Evolutionary conservation across 2,113 vertebrate species (phyloP), one percentile per base, ranked within the genome.

Genomic region (Euleptes europaea): DNA sequence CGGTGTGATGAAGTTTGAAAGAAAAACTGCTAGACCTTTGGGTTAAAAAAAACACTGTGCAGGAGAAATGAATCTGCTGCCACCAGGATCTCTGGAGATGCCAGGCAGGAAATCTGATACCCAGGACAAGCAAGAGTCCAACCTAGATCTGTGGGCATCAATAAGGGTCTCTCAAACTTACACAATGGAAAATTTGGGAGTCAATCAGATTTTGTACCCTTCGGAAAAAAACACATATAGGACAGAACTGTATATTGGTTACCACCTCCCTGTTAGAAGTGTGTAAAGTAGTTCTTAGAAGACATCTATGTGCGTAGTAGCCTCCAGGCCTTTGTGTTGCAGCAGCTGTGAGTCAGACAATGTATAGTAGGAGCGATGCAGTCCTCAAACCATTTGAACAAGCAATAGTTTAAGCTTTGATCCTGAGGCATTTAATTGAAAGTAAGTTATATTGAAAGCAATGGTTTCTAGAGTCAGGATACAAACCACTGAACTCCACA

Each of bases 1-100:
- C 23, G 1, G 31, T 0, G 1, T 11, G 84, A 87, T 54, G 60
- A 81, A 83, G 75, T 76, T 84, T 78, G 49, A 42, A 82, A 91
- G 72, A 70, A 90, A 82, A 88, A 82, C 4, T 40, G 71, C 54
- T 82, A 2, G 86, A 67, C 42, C 35, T 42, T 42, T 23, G 63
- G 63, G 73, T 7, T 21, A 14, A 74, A 83, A 67, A 86, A 49
- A 42, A 33, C 72, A 35, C 40, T 28, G 79, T 38, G 0, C 90
- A 23, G 80, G 86, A 86, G 11, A 49, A 78, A 11, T 44, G 67
- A 85, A 79, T n/a, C 51, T 38, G 31, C 33, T 15, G 26, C 76
- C 60, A 28, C 60, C 3, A 10, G 26, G 60, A 63, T 71, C 51
- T 60, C 19, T 63, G 47, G 67, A 79, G 38, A 63, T 60, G 66